phyloP scores from a whole-genome alignment of 2,888 invertebrate genomes.

The Deroplatys truncata region DNA sequence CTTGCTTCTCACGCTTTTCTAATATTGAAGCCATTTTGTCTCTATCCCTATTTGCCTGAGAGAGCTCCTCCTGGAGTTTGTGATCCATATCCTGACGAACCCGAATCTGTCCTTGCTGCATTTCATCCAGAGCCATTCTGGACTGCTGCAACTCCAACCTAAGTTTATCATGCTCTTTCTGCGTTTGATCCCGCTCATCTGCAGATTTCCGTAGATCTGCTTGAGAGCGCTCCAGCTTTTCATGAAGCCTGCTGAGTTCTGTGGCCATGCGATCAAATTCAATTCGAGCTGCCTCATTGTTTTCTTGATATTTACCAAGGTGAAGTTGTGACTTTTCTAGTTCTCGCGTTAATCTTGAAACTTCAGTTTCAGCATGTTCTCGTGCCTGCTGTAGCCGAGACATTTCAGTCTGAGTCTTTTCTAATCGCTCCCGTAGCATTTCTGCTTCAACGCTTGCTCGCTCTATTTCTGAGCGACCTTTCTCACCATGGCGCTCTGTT shows the following conservation, averaged over 20 bases:
- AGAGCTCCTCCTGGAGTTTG: constrained; percentile 68
- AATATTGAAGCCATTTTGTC: constrained; percentile 74
- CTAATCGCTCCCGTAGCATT: constrained; percentile 77
- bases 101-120: constrained; percentile 49
- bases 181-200: constrained; percentile 61
- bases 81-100: constrained; percentile 59
- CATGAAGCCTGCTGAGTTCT: constrained; percentile 76
- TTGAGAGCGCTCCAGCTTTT: constrained; percentile 67
- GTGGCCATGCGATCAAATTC: constrained; percentile 82
- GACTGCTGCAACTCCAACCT: constrained; percentile 65
- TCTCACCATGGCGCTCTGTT: constrained; percentile 42
- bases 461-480: constrained; percentile 34
- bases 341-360: constrained; percentile 77
- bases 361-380: constrained; percentile 80
- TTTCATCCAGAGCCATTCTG: constrained; percentile 57
- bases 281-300: constrained; percentile 74
- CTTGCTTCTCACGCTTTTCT: constrained; percentile 73
- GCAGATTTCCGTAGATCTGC: constrained; percentile 47
- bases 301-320: constrained; percentile 77
- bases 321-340: constrained; percentile 82
- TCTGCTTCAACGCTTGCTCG: constrained; percentile 56
- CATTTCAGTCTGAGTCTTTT: constrained; percentile 57
- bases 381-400: constrained; percentile 59
- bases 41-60: constrained; percentile 65
- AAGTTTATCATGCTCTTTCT: constrained; percentile 69